Evolutionary conservation across 2,113 vertebrate species (phyloP).

Genomic region (Anthoscopus minutus): DNA sequence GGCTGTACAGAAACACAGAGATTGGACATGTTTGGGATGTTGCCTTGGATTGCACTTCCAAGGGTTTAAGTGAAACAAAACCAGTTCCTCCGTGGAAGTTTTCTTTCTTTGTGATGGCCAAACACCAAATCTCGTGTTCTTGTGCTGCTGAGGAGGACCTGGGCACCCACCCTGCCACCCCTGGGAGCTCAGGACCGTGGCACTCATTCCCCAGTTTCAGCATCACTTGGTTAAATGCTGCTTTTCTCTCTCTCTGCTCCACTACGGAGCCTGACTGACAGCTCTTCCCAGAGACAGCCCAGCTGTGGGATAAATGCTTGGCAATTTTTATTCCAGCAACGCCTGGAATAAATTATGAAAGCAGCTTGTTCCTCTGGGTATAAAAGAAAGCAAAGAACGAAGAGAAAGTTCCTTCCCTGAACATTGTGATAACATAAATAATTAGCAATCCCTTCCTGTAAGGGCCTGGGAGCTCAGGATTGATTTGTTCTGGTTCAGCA

Average conservation of each 20-base stretch:
- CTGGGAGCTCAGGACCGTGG: neutral
- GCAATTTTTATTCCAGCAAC: neutral
- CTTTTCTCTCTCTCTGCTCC: neutral
- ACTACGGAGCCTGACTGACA: neutral
- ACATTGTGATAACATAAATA: neutral
- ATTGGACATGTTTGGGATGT: neutral
- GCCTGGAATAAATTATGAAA: neutral
- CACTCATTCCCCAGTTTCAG: rapidly evolving
- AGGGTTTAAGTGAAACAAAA: neutral
- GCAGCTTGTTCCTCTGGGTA: neutral
- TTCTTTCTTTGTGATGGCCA: neutral
- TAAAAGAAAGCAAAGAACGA: neutral
- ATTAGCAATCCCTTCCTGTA: neutral
- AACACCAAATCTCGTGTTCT: neutral
- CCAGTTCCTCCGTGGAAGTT: rapidly evolving
- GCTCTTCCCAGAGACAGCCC: neutral
- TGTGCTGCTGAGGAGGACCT: neutral
- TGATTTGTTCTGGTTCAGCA: neutral
- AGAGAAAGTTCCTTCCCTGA: neutral
- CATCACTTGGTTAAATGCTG: neutral
- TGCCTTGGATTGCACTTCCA: neutral
- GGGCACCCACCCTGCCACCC: neutral
- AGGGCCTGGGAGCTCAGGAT: neutral
- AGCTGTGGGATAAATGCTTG: neutral
- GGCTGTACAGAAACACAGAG: neutral